Base-by-base conservation (phyloP, 2,888 invertebrate species). In the Galerucella calmariensis region DNA sequence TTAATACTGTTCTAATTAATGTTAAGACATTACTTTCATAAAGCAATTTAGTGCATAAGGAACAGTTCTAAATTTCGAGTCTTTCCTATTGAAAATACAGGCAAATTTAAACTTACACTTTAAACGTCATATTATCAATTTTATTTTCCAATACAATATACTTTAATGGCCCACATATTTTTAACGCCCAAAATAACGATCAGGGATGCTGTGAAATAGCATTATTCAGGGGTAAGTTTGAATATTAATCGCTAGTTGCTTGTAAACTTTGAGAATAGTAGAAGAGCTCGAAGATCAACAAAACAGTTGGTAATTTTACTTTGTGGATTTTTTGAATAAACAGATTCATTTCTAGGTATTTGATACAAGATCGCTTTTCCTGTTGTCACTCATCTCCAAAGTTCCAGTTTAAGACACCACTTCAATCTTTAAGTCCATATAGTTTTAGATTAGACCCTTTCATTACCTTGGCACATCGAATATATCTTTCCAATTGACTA, bases 161-260 rank as follows among this genome's bases (percentile, higher is more conserved):
- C n/a, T 16, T 11, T 63, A 10, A 66, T 48, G 14, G 51, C 11
- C 41, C 11, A 58, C 20, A 65, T 65, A 46, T 65, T 44, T 63
- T 65, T 65, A 65, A 46, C 16, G 63, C 46, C 44, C 16, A 46
- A 65, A 65, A 62, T n/a, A 8, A 65, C 44, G 63, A 48, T 65
- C 46, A 65, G 46, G 46, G 63, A 41, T 44, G 16, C 11, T 44
- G 46, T 20, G 4, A 44, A 65, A 46, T 65, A 24, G 12, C 14
- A 27, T 67, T 27, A 67, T 53, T 53, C 6, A 27, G 14, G n/a
- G 67, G 67, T 67, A 24, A 67, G 67, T 67, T 12, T 27, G 11
- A 44, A 16, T 5, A n/a, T 35, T n/a, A 61, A 61, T 14, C 8
- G 61, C 61, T 61, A 61, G 27, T 11, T 20, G 56, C 56, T 56